Conservation (phyloP, 1,140 invertebrate species). For the Grapholita molesta region DNA sequence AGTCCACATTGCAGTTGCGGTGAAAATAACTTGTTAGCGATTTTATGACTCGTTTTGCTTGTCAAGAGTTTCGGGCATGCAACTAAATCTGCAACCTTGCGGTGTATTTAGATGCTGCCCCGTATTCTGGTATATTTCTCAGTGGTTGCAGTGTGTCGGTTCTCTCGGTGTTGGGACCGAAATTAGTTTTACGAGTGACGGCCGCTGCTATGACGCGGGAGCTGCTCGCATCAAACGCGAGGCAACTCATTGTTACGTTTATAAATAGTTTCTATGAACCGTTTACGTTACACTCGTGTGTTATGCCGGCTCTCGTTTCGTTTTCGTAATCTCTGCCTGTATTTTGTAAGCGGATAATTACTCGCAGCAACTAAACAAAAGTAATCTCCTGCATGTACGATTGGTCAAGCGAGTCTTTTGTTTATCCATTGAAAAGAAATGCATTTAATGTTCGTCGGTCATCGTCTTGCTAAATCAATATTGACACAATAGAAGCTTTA, state of each 20-base stretch:
- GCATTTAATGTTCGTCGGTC: conserved; percentile 20
- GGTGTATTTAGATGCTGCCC: background rate
- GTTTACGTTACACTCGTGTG: conserved; percentile 56
- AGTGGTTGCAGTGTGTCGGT: conserved; percentile 33
- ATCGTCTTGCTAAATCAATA: conserved; percentile 30
- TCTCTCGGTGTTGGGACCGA: conserved; percentile 47
- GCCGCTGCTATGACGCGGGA: conserved; percentile 53
- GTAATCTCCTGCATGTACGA: background rate
- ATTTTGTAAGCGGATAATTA: conserved; percentile 36
- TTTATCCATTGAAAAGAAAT: conserved; percentile 9
- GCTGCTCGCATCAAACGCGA: conserved; percentile 55
- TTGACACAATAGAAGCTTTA: conserved; percentile 27
- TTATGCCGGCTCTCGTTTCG: conserved; percentile 33
- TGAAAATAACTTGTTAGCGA: conserved; percentile 24
- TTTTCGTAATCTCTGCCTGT: conserved; percentile 59
- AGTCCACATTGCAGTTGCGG: conserved; percentile 8
- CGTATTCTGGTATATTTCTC: background rate
- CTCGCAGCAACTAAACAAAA: conserved; percentile 18
- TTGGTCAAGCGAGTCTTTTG: conserved; percentile 4
- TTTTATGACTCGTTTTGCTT: conserved; percentile 27
- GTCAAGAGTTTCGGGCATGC: background rate
- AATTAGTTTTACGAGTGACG: conserved; percentile 68
- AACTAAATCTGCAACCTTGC: background rate
- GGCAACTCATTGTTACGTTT: conserved; percentile 67
- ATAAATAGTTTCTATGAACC: conserved; percentile 67